phyloP scores from a whole-genome alignment of 2,797 vertebrate genomes.

The Erethizon dorsatum region DNA sequence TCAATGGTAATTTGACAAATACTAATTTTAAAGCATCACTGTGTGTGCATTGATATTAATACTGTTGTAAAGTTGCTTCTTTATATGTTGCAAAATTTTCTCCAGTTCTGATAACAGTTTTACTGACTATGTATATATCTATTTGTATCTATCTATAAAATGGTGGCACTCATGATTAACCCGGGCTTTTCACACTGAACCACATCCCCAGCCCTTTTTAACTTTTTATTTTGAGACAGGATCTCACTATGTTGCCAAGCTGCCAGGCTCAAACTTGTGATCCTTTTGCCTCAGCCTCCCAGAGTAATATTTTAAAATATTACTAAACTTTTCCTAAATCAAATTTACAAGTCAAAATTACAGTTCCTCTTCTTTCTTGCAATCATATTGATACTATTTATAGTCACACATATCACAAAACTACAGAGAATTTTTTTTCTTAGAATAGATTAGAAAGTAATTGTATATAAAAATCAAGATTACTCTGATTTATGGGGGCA shows the following conservation, averaged over 20 bases:
- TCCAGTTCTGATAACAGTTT: background rate
- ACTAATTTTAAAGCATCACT: background rate
- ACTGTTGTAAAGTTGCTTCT: constrained; percentile 23
- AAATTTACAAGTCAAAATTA: background rate
- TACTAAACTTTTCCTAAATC: constrained; percentile 38
- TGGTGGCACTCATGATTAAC: background rate
- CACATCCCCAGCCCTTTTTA: background rate
- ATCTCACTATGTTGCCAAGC: background rate
- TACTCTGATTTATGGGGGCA: background rate
- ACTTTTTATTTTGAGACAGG: background rate
- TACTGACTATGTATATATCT: background rate
- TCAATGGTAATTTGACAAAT: background rate
- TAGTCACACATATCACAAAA: background rate
- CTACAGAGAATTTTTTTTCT: background rate
- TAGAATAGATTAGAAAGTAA: background rate
- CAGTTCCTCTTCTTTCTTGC: background rate
- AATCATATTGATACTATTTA: background rate
- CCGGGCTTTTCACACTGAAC: background rate
- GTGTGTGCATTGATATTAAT: background rate
- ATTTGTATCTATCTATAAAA: background rate
- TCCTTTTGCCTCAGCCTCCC: background rate
- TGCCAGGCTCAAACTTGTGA: background rate
- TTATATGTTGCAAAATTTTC: background rate
- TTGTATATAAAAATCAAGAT: background rate
- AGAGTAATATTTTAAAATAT: constrained; percentile 52